A percentile compares a stretch with the other conserved stretches of the same genome.
Conservation (phyloP, 2,797 vertebrate species). For the Halcyon badia region DNA sequence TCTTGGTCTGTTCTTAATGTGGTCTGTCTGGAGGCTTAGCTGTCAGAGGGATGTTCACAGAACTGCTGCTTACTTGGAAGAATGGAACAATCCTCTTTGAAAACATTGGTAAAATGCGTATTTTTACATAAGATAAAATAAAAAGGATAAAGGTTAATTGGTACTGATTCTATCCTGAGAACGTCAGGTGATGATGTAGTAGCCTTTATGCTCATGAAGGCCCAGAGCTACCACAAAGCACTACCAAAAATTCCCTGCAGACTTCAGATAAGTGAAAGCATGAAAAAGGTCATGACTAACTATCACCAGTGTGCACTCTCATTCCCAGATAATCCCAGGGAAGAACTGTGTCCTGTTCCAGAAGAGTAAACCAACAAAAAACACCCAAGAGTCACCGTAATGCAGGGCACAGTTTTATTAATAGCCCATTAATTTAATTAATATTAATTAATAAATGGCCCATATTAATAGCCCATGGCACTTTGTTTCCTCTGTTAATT, state of each 20-base stretch:
- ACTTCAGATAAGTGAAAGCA: neutral
- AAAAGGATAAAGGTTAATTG: neutral
- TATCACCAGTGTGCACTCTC: neutral
- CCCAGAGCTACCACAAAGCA: neutral
- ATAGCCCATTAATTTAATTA: neutral
- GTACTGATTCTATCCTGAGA: neutral
- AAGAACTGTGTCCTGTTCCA: neutral
- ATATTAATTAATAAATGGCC: too few species aligned
- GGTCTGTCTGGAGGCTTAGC: neutral
- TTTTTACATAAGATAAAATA: neutral
- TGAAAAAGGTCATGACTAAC: rapidly evolving
- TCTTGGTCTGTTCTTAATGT: neutral
- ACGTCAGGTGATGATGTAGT: too few species aligned
- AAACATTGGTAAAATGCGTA: neutral
- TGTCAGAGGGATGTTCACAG: neutral
- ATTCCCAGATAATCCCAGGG: neutral
- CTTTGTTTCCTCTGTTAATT: rapidly evolving
- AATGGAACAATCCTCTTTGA: neutral
- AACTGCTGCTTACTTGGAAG: neutral
- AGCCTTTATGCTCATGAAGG: neutral
- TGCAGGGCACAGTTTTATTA: neutral
- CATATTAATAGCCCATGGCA: too few species aligned
- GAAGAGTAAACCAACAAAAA: neutral
- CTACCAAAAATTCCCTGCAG: rapidly evolving
- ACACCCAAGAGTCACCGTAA: neutral